Evolutionary conservation across 2,797 vertebrate species (phyloP).

Genomic region (Eulemur mongoz): DNA sequence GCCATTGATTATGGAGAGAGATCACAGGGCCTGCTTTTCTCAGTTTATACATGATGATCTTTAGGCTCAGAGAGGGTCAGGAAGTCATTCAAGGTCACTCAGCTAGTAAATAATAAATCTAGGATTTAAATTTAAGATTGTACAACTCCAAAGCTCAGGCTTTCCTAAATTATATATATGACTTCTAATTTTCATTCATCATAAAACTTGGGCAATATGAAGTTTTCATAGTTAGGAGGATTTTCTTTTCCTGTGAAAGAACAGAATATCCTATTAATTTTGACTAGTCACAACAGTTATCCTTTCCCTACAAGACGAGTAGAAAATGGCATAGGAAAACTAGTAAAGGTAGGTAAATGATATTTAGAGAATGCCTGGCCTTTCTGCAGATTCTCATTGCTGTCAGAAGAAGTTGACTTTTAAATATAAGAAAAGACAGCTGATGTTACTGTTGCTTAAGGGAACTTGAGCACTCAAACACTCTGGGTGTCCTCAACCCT

Average conservation of each 20-base stretch:
- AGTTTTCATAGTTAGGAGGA: background rate
- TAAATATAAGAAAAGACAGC: background rate
- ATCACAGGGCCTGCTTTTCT: background rate
- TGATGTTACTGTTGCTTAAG: background rate
- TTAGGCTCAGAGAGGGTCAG: background rate
- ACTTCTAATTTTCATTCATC: background rate
- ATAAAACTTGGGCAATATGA: background rate
- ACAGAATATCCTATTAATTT: background rate
- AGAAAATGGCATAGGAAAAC: background rate
- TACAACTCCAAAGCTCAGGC: background rate
- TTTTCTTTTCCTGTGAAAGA: background rate
- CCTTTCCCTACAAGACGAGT: background rate
- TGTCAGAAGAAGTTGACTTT: background rate
- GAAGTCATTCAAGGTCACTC: background rate
- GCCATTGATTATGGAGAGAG: background rate
- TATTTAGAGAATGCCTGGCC: background rate
- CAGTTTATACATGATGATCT: background rate
- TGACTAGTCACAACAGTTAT: background rate
- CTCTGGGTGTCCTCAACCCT: background rate
- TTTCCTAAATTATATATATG: background rate
- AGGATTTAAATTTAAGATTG: conserved; percentile 3
- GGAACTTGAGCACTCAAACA: background rate
- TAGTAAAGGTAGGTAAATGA: background rate
- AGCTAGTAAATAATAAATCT: background rate
- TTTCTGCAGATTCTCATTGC: background rate